phyloP scores from a whole-genome alignment of 2,888 invertebrate genomes.

The Julus scanicus region DNA sequence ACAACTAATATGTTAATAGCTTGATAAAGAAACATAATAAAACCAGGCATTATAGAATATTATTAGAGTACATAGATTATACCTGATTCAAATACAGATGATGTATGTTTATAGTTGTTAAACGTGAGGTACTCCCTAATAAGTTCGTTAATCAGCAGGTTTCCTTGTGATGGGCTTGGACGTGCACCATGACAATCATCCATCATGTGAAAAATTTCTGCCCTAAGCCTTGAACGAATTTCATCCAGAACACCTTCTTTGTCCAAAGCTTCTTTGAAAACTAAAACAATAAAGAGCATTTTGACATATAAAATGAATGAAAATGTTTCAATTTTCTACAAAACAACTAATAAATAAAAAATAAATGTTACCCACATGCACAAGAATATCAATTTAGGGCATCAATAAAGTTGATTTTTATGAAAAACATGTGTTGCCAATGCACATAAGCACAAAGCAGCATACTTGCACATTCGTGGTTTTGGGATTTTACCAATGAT shows the following conservation, averaged over 20 bases:
- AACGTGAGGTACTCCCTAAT: constrained; percentile 4
- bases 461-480: too few species aligned
- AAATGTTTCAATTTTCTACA: too few species aligned
- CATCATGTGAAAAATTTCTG: constrained; percentile 7
- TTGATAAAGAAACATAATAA: neutral
- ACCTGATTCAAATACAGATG: constrained; percentile 12
- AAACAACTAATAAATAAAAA: too few species aligned
- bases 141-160: neutral
- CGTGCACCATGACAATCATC: neutral
- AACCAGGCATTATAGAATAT: neutral
- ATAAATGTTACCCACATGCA: too few species aligned
- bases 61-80: neutral
- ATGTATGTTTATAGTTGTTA: neutral
- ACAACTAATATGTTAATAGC: neutral
- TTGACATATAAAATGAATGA: too few species aligned
- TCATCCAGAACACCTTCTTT: neutral
- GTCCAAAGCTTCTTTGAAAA: neutral
- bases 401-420: too few species aligned
- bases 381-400: too few species aligned
- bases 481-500: too few species aligned
- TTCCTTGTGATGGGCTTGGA: neutral
- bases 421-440: too few species aligned
- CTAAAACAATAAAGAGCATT: neutral
- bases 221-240: constrained; percentile 24
- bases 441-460: too few species aligned